Conservation (phyloP, 2,113 vertebrate species). For the Theristicus caerulescens region DNA sequence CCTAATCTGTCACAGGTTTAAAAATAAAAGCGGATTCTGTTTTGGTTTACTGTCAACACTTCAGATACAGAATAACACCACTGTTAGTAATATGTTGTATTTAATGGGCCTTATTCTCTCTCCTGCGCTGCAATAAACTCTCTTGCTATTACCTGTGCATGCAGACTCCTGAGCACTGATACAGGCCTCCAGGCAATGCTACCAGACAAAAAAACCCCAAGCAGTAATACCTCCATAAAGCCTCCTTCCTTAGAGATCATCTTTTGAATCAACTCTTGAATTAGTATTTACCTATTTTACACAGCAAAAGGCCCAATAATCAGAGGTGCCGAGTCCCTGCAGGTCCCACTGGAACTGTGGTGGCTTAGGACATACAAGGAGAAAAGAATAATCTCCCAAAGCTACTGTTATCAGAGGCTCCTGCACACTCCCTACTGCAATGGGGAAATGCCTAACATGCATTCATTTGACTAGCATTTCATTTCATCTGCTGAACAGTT, state of each 20-base stretch:
- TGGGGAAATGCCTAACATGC: not conserved
- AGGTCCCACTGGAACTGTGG: not conserved
- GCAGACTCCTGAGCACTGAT: not conserved
- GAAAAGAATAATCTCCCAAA: not conserved
- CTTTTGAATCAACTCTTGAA: not conserved
- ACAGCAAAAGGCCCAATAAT: not conserved
- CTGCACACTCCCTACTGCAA: not conserved
- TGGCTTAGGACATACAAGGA: rapidly evolving
- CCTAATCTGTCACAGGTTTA: conserved; percentile 17
- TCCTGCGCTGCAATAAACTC: not conserved
- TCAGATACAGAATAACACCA: not conserved
- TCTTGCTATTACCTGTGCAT: not conserved
- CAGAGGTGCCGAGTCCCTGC: not conserved
- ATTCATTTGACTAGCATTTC: not conserved
- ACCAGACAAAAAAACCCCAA: not conserved
- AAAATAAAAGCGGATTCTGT: conserved; percentile 6
- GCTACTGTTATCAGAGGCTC: not conserved
- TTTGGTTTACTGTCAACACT: not conserved
- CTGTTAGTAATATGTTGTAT: not conserved
- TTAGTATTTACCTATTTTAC: not conserved
- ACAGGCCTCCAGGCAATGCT: not conserved
- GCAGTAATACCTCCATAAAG: not conserved
- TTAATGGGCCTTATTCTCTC: not conserved
- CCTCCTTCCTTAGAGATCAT: not conserved
- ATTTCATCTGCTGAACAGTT: not conserved